These are phyloP conservation scores for Pongo pygmaeus DNA, from an alignment of 2,113 vertebrate species.

Conservation along the genomic window DNA sequence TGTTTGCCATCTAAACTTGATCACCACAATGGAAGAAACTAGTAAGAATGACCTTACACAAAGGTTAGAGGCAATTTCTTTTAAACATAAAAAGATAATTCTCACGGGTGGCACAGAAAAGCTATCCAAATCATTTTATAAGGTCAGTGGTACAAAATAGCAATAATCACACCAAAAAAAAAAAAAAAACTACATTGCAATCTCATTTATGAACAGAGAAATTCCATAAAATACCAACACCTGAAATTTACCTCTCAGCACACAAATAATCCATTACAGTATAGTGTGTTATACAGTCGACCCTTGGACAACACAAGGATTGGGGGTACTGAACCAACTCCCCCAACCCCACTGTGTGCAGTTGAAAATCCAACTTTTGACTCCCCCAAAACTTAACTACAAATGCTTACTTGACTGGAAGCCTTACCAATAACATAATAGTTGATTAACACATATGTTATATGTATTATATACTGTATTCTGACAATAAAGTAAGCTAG, in stretches of 20 bases:
- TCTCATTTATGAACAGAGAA: not conserved
- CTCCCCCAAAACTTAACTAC: not conserved
- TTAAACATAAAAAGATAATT: conserved; percentile 32
- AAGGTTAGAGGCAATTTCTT: not conserved
- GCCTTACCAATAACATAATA: not conserved
- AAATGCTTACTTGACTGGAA: not conserved
- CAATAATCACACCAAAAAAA: not conserved
- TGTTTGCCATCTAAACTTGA: not conserved
- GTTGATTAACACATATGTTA: not conserved
- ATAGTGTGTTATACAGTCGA: not conserved
- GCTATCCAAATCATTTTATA: not conserved
- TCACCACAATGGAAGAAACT: not conserved
- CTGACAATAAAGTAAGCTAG: not conserved
- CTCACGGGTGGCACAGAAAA: not conserved
- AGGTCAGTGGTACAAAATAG: not conserved
- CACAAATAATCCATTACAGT: not conserved
- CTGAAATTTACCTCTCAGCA: not conserved
- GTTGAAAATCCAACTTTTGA: not conserved
- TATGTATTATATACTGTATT: not conserved
- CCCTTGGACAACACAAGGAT: not conserved
- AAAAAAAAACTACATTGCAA: not conserved
- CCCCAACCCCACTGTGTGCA: not conserved
- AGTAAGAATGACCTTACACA: not conserved
- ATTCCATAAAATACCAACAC: not conserved
- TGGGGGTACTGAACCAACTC: not conserved